A percentile compares a stretch with the other conserved stretches of the same genome.
Evolutionary conservation across 92 coral and sea anemone genomes (phyloP).

Genomic region (Chrysogorgia sp.): DNA sequence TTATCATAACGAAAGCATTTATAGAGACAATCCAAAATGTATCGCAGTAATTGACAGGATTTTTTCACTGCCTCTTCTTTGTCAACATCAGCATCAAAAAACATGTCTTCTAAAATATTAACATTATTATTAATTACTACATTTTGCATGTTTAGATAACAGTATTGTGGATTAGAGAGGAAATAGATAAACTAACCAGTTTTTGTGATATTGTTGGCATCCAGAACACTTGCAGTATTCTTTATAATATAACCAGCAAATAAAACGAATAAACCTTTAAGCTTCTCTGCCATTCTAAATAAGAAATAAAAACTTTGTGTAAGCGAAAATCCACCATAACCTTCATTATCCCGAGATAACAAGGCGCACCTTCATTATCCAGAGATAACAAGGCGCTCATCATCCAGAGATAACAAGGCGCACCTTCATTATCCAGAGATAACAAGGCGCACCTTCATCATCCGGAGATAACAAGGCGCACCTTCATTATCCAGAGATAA

Average conservation of each 20-base stretch:
- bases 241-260: constrained; percentile 95
- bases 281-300: constrained; percentile 78
- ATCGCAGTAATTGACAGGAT: constrained; percentile 65
- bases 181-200: constrained; percentile 61
- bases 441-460: too few species aligned
- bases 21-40: constrained; percentile 80
- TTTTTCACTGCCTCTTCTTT: constrained; percentile 55
- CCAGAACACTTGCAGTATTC: constrained; percentile 82
- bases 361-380: too few species aligned
- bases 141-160: background rate
- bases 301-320: background rate
- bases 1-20: constrained; percentile 86
- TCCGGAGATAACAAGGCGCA: too few species aligned
- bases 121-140: background rate
- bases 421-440: too few species aligned
- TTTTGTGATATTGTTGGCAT: constrained; percentile 72
- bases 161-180: background rate
- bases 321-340: background rate
- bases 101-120: constrained; percentile 56
- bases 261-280: constrained; percentile 87
- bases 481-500: too few species aligned
- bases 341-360: too few species aligned
- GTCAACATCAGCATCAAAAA: constrained; percentile 59
- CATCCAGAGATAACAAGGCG: too few species aligned
- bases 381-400: too few species aligned